Base-by-base conservation (phyloP, 2,797 vertebrate species). In the Vultur gryphus region DNA sequence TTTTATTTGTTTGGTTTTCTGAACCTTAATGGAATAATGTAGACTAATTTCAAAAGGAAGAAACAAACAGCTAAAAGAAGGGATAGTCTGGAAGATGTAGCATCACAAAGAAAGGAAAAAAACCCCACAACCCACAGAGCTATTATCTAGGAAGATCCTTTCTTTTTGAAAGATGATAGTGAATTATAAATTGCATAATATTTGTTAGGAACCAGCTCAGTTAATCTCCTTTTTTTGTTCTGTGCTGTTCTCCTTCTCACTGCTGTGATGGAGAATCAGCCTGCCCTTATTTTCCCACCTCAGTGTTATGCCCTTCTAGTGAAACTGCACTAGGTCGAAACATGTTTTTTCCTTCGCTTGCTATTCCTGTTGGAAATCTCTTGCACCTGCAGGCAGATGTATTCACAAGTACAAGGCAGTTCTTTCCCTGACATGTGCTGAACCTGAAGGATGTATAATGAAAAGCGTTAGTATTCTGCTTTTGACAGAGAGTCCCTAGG, bases 391-490 rank as follows among this genome's bases (percentile, higher is more conserved):
- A 90, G 76, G 79, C 72, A 79, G 87, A 46, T 49, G 15, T 39
- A 33, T 51, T 78, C 89, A 51, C 79, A 86, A 89, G 49, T n/a
- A 75, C 37, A 88, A 91, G 61, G 43, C 65, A 84, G 15, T 4
- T 90, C 69, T 65, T 52, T 76, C 59, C 39, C 49, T 49, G 76
- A 81, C 55, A 51, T 4, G 7, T 69, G 41, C 82, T 86, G 89
- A 86, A 75, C 37, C 76, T 69, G 76, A 91, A 88, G 82, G 76
- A 61, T 71, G 49, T 69, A 37, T 57, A 59, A 92, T 67, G 59
- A 83, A 73, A 87, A 73, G 28, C 0, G 0, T 83, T 82, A 55
- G 51, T 23, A 49, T 86, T 72, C 76, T 39, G 39, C 46, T 71
- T 35, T 5, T 51, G 76, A 37, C 52, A 61, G 57, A 29, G 44